A percentile compares a stretch with the other conserved stretches of the same genome.
Evolutionary conservation across 2,113 vertebrate genomes (phyloP).

Genomic region (Oryzias celebensis): DNA sequence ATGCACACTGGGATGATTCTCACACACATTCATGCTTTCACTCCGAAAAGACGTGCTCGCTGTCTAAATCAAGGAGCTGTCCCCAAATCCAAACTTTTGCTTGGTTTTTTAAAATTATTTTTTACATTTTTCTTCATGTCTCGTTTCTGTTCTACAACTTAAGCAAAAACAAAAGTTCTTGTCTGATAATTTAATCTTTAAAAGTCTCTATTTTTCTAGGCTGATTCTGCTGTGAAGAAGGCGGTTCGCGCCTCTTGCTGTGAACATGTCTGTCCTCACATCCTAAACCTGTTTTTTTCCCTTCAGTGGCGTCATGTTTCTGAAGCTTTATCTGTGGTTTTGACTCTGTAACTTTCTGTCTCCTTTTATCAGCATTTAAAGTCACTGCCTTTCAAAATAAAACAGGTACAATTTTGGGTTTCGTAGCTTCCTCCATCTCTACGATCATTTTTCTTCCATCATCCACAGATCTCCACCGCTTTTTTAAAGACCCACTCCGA

Average conservation of each 20-base stretch:
- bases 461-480: slow-evolving; percentile 14
- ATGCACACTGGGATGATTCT: slow-evolving; percentile 60
- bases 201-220: slow-evolving; percentile 36
- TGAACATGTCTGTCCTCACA: slow-evolving; percentile 17
- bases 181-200: slow-evolving; percentile 46
- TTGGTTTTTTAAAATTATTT: slow-evolving; percentile 42
- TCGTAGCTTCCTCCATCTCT: slow-evolving; percentile 20
- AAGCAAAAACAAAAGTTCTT: slow-evolving; percentile 41
- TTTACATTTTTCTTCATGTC: slow-evolving; percentile 5
- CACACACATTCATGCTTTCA: slow-evolving; percentile 46
- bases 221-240: slow-evolving; percentile 24
- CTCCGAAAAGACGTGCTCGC: slow-evolving; percentile 42
- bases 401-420: slow-evolving; percentile 83
- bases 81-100: slow-evolving; percentile 55
- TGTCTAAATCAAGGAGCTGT: slow-evolving; percentile 48
- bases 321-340: slow-evolving; percentile 32
- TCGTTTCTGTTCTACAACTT: slow-evolving; percentile 47
- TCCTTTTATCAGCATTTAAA: slow-evolving; percentile 81
- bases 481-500: slow-evolving; percentile 32
- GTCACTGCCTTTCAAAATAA: slow-evolving; percentile 83
- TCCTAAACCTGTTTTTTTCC: slow-evolving; percentile 3
- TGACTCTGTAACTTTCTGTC: slow-evolving; percentile 63
- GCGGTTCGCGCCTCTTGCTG: slow-evolving; percentile 32
- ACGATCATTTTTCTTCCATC: slow-evolving; percentile 9
- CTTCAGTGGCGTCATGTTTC: slow-evolving; percentile 14